Percentiles rank a stretch among this genome's conserved stretches.
These are phyloP conservation scores for Ommatoiulus sabulosus DNA, from an alignment of 2,888 invertebrate species.

Conservation along the genomic window DNA sequence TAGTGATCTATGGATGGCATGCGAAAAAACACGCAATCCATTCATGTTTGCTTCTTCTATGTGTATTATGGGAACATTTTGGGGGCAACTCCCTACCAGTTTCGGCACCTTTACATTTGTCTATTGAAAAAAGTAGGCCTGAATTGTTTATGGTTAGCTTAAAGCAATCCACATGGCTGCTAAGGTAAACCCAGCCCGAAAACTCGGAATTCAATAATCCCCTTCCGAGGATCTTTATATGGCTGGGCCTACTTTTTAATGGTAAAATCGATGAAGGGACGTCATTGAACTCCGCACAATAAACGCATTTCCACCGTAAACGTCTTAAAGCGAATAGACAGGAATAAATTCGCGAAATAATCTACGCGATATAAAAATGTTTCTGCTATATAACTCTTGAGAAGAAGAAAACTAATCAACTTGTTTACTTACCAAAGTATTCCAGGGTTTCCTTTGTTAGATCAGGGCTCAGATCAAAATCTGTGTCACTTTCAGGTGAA, in stretches of 20 bases:
- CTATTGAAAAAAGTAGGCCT: not conserved
- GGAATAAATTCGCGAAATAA: no score
- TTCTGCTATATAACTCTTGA: no score
- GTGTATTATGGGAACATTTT: no score
- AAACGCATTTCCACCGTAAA: not conserved
- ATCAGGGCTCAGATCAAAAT: slow-evolving; percentile 84
- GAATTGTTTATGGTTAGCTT: not conserved
- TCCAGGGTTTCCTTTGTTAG: slow-evolving; percentile 96
- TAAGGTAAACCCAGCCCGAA: not conserved
- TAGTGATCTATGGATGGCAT: not conserved
- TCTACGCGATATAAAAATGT: no score
- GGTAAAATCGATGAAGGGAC: not conserved
- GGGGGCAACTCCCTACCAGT: not conserved
- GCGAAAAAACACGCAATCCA: not conserved
- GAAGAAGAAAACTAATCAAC: not conserved
- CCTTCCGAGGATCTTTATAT: not conserved
- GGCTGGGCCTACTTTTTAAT: not conserved
- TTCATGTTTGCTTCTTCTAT: not conserved
- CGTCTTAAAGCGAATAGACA: not conserved
- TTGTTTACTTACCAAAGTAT: slow-evolving; percentile 90
- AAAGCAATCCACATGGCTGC: slow-evolving; percentile 9
- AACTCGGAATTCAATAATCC: not conserved
- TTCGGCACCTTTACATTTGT: not conserved
- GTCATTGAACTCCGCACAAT: not conserved
- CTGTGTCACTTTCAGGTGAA: slow-evolving; percentile 75